A percentile compares a stretch with the other conserved stretches of the same genome.
Evolutionary conservation across 2,113 vertebrate genomes (phyloP).

Genomic region (Eublepharis macularius): DNA sequence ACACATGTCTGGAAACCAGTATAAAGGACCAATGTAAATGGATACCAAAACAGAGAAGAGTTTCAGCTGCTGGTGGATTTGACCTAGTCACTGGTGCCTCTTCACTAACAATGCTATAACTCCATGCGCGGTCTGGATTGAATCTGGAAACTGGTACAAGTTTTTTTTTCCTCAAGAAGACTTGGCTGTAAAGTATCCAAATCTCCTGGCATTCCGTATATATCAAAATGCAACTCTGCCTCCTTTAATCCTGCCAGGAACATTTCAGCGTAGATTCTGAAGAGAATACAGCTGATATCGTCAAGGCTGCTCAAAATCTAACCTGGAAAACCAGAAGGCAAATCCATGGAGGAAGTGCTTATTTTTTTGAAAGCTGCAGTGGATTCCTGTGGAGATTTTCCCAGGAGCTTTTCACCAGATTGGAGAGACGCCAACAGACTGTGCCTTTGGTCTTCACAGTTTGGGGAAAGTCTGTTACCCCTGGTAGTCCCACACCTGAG

Average conservation of each 20-base stretch:
- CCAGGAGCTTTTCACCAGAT: constrained; percentile 47
- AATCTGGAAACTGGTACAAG: constrained; percentile 27
- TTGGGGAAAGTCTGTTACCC: constrained; percentile 49
- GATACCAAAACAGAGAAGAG: constrained; percentile 30
- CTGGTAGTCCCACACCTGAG: constrained; percentile 44
- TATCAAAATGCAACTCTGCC: constrained; percentile 14
- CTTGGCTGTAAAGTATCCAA: neutral
- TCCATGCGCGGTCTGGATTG: constrained; percentile 36
- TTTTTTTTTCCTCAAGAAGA: constrained; percentile 23
- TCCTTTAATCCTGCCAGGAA: neutral
- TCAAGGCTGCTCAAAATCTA: constrained; percentile 40
- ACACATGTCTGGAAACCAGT: constrained; percentile 81
- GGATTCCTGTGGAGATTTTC: constrained; percentile 43
- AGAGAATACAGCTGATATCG: constrained; percentile 51
- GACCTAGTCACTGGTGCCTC: constrained; percentile 37
- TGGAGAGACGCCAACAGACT: constrained; percentile 49
- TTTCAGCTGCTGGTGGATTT: constrained; percentile 41
- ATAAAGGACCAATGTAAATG: constrained; percentile 81
- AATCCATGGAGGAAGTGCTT: neutral
- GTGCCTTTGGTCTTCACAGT: constrained; percentile 59
- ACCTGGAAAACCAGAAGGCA: constrained; percentile 43
- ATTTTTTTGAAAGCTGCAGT: constrained; percentile 31
- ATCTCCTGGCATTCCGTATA: constrained; percentile 19
- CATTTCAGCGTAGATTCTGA: constrained; percentile 44
- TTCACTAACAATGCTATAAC: constrained; percentile 28